These are phyloP conservation scores for Pseudococcus longispinus DNA, from an alignment of 2,888 invertebrate genomes.

Conservation along the genomic window DNA sequence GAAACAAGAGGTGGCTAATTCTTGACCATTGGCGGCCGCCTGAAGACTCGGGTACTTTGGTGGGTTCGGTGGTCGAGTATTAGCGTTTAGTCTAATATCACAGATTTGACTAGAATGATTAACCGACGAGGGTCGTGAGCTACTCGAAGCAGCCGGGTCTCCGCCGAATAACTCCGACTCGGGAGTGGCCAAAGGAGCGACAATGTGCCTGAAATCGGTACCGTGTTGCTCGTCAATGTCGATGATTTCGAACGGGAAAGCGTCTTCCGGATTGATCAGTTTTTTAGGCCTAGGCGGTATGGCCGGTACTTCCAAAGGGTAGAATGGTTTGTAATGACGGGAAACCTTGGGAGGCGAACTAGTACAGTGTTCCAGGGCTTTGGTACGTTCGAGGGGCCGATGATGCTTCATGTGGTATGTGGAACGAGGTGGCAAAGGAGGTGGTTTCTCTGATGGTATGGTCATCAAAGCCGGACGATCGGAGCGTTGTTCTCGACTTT, in stretches of 20 bases:
- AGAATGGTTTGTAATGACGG: constrained; percentile 70
- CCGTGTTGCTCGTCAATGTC: constrained; percentile 76
- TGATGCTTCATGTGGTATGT: constrained; percentile 61
- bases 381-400: constrained; percentile 74
- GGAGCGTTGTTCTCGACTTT: background rate
- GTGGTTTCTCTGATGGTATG: constrained; percentile 59
- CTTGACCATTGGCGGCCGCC: background rate
- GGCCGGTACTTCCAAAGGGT: constrained; percentile 59
- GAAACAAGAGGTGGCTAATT: constrained; percentile 8
- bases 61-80: constrained; percentile 19
- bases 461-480: background rate
- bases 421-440: constrained; percentile 74
- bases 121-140: background rate
- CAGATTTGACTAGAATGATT: constrained; percentile 57
- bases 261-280: constrained; percentile 71
- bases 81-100: constrained; percentile 48
- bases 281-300: constrained; percentile 61
- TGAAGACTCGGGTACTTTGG: background rate
- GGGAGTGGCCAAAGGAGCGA: constrained; percentile 70
- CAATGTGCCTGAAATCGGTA: constrained; percentile 25
- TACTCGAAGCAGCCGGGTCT: constrained; percentile 13
- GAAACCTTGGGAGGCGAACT: constrained; percentile 70
- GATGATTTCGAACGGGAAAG: constrained; percentile 83
- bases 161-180: constrained; percentile 62
- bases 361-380: constrained; percentile 64